These are phyloP conservation scores for Phaethon lepturus DNA, from an alignment of 2,113 vertebrate species.

Conservation along the genomic window DNA sequence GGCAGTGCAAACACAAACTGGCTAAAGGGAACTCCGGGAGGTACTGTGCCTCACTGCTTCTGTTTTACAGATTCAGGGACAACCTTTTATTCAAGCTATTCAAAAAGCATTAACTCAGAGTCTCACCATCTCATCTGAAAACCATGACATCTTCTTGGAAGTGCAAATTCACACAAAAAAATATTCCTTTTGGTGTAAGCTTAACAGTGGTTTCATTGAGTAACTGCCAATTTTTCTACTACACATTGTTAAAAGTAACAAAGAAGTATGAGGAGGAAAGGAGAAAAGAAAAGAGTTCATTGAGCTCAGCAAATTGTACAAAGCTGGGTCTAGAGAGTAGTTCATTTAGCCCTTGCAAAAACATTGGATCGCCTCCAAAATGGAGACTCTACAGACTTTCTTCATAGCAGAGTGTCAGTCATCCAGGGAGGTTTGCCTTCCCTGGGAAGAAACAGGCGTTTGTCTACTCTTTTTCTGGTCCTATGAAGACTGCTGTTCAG, in stretches of 20 bases:
- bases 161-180: conserved; percentile 43
- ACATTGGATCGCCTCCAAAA: conserved; percentile 61
- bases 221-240: conserved; percentile 67
- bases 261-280: conserved; percentile 18
- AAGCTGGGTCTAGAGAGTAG: conserved; percentile 41
- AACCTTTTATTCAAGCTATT: conserved; percentile 53
- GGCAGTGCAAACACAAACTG: conserved; percentile 30
- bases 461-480: conserved; percentile 25
- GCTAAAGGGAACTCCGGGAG: conserved; percentile 37
- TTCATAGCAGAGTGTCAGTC: conserved; percentile 22
- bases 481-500: neutral
- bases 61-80: conserved; percentile 44
- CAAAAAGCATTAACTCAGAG: conserved; percentile 60
- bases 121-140: conserved; percentile 43
- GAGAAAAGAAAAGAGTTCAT: neutral
- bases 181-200: conserved; percentile 49
- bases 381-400: conserved; percentile 28
- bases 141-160: conserved; percentile 65
- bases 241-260: conserved; percentile 52
- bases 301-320: conserved; percentile 38
- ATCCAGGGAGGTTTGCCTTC: conserved; percentile 28
- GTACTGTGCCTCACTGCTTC: conserved; percentile 37
- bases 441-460: conserved; percentile 44
- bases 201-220: conserved; percentile 70
- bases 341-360: conserved; percentile 54